These are phyloP conservation scores for Gobio occitaniae DNA, from an alignment of 2,797 vertebrate species.

Conservation along the genomic window DNA sequence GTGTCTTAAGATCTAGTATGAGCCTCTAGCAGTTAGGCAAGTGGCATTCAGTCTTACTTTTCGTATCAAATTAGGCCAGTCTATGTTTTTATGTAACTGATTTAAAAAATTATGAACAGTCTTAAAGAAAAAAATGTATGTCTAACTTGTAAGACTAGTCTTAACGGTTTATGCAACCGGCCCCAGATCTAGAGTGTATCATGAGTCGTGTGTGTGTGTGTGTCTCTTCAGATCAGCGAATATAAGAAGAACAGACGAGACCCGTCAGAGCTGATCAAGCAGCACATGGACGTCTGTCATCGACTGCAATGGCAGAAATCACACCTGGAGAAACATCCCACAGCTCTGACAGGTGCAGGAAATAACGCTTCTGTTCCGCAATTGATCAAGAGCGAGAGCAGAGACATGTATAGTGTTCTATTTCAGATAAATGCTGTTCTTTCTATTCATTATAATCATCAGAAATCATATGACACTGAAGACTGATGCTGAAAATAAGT, in stretches of 20 bases:
- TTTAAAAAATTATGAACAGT: no score
- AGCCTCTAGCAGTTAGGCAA: no score
- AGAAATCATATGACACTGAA: no score
- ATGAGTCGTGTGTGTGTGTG: background rate
- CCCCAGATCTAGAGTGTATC: background rate
- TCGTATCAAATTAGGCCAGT: no score
- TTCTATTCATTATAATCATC: no score
- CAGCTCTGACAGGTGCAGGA: slow-evolving; percentile 51
- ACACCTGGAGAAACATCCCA: slow-evolving; percentile 81
- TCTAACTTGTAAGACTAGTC: no score
- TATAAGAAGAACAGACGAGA: slow-evolving; percentile 79
- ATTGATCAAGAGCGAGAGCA: background rate
- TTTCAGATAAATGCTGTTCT: background rate
- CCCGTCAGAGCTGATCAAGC: slow-evolving; percentile 79
- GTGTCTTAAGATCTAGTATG: no score
- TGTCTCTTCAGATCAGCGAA: slow-evolving; percentile 76
- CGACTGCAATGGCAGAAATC: slow-evolving; percentile 87
- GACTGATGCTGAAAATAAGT: no score
- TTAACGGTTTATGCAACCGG: no score
- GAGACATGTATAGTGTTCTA: background rate
- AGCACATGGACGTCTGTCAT: slow-evolving; percentile 81
- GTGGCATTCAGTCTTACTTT: no score
- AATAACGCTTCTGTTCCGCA: background rate
- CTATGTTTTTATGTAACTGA: no score
- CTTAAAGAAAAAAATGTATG: no score